Conservation (phyloP, 1,140 invertebrate species). For the Drosophila rufa region DNA sequence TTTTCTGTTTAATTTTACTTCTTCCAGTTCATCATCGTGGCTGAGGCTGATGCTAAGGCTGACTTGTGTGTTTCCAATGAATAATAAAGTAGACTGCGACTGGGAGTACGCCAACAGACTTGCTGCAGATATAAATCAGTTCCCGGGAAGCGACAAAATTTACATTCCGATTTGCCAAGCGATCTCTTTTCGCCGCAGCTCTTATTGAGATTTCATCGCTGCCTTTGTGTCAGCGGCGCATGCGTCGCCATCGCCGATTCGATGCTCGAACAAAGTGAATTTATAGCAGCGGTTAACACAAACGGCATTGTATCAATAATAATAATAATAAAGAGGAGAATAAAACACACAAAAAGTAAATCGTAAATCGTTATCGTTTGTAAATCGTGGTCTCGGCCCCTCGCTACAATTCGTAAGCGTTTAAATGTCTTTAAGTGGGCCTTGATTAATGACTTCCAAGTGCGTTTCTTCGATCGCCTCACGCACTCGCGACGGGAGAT, state of each 20-base stretch:
- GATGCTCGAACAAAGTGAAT: conserved; percentile 51
- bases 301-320: conserved; percentile 80
- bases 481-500: conserved; percentile 66
- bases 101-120: conserved; percentile 50
- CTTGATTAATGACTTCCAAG: conserved; percentile 75
- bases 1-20: conserved; percentile 75
- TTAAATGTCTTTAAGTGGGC: conserved; percentile 76
- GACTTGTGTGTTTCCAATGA: conserved; percentile 75
- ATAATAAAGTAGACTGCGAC: conserved; percentile 64
- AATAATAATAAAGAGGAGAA: conserved; percentile 41
- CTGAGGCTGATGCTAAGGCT: conserved; percentile 11
- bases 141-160: conserved; percentile 81
- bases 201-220: conserved; percentile 80
- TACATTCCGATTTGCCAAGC: conserved; percentile 69
- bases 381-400: conserved; percentile 55
- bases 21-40: conserved; percentile 34
- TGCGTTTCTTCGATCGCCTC: conserved; percentile 57
- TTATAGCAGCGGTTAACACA: conserved; percentile 76
- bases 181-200: conserved; percentile 44
- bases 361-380: conserved; percentile 59
- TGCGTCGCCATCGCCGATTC: conserved; percentile 44
- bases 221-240: conserved; percentile 73
- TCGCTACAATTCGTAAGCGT: conserved; percentile 78
- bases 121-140: conserved; percentile 77
- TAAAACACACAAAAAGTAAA: conserved; percentile 48